phyloP scores from a whole-genome alignment of 2,888 invertebrate species.

The Pasiphila rectangulata region DNA sequence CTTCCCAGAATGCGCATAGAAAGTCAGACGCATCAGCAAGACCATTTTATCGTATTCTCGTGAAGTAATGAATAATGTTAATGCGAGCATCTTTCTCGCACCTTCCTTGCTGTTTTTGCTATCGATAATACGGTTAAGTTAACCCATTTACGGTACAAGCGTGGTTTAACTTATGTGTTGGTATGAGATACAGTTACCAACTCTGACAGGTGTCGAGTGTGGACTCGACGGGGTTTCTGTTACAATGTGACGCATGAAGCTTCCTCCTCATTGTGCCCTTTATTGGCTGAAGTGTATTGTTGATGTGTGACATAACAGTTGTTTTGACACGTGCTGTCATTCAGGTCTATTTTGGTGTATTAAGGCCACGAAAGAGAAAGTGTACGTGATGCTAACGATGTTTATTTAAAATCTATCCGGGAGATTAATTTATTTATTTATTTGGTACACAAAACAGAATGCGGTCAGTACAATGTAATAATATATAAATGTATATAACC shows the following conservation, averaged over 20 bases:
- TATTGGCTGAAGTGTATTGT: slow-evolving; percentile 32
- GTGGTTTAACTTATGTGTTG: slow-evolving; percentile 2
- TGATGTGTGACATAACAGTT: slow-evolving; percentile 32
- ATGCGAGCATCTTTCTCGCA: slow-evolving; percentile 37
- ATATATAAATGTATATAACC: too few relatives aligned
- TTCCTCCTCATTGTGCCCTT: slow-evolving; percentile 38
- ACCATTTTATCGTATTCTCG: slow-evolving; percentile 43
- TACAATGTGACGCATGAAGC: slow-evolving; percentile 34
- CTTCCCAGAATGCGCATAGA: slow-evolving; percentile 26
- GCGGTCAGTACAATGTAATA: too few relatives aligned
- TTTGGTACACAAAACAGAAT: too few relatives aligned
- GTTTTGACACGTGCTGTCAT: slow-evolving; percentile 32
- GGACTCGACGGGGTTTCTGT: neutral
- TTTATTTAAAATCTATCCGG: slow-evolving; percentile 22
- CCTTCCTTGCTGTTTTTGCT: slow-evolving; percentile 42
- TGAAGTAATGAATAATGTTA: slow-evolving; percentile 56
- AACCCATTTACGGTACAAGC: slow-evolving; percentile 23
- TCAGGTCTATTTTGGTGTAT: slow-evolving; percentile 24
- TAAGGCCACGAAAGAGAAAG: slow-evolving; percentile 28
- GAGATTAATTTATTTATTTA: slow-evolving; percentile 24
- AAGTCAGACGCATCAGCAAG: slow-evolving; percentile 26
- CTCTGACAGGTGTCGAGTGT: slow-evolving; percentile 1
- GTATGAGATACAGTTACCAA: slow-evolving; percentile 40
- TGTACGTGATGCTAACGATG: slow-evolving; percentile 25
- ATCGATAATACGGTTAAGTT: slow-evolving; percentile 35